These are phyloP conservation scores for Uloborus plumipes DNA, from an alignment of 2,888 invertebrate genomes.

Conservation along the genomic window DNA sequence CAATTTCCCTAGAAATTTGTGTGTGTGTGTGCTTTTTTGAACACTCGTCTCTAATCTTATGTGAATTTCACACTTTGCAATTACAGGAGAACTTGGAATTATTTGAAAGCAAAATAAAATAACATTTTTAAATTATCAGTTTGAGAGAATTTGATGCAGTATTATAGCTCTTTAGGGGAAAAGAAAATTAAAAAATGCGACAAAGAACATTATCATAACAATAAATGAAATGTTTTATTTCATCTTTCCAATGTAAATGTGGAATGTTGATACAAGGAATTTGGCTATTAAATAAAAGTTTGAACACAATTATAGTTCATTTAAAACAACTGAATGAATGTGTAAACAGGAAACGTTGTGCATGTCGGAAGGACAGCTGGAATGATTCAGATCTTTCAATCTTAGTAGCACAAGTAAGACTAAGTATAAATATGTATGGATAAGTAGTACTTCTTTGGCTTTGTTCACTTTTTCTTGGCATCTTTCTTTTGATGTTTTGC, in stretches of 20 bases:
- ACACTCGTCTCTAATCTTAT: too few relatives aligned
- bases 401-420: constrained; percentile 22
- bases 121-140: too few relatives aligned
- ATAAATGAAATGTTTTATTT: background rate
- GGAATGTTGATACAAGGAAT: constrained; percentile 52
- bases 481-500: constrained; percentile 85
- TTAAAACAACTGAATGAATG: constrained; percentile 7
- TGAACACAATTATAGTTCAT: constrained; percentile 15
- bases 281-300: constrained; percentile 22
- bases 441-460: constrained; percentile 14
- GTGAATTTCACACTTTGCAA: too few relatives aligned
- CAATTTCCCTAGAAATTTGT: too few relatives aligned
- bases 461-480: constrained; percentile 69
- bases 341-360: constrained; percentile 53
- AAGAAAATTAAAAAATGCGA: too few relatives aligned
- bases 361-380: constrained; percentile 55
- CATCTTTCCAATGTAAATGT: constrained; percentile 6
- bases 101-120: too few relatives aligned
- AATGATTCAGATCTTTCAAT: constrained; percentile 44
- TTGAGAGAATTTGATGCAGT: too few relatives aligned
- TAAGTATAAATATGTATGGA: constrained; percentile 26
- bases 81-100: too few relatives aligned
- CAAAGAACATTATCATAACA: background rate
- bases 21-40: too few relatives aligned
- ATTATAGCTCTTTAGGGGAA: too few relatives aligned